A percentile compares a stretch with the other conserved stretches of the same genome.
These are phyloP conservation scores for Nomada lathburiana DNA, from an alignment of 2,888 invertebrate species.

Conservation along the genomic window DNA sequence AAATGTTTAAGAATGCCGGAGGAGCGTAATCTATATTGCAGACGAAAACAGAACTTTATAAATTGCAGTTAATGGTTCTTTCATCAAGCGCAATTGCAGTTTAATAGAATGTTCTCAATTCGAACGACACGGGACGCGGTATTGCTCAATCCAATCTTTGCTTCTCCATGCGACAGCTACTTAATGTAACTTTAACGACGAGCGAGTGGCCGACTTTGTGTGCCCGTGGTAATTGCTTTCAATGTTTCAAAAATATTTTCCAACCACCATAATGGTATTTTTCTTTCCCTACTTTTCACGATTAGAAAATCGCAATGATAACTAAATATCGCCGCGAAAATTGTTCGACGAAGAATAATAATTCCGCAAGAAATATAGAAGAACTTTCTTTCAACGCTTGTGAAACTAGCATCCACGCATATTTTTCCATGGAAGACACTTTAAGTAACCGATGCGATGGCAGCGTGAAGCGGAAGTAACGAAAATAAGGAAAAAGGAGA, in stretches of 20 bases:
- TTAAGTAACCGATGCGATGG: constrained; percentile 25
- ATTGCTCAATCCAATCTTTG: constrained; percentile 36
- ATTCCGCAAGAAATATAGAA: no score
- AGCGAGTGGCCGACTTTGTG: background rate
- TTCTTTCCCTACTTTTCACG: no score
- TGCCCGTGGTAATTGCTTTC: background rate
- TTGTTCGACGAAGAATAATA: no score
- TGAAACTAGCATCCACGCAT: no score
- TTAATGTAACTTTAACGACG: constrained; percentile 33
- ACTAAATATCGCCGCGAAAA: no score
- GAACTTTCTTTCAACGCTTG: no score
- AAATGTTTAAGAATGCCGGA: background rate
- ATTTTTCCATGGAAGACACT: background rate
- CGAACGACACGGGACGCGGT: constrained; percentile 6
- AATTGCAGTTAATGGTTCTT: constrained; percentile 46
- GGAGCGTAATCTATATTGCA: background rate
- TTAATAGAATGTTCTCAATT: constrained; percentile 46
- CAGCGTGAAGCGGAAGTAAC: constrained; percentile 11
- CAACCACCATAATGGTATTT: no score
- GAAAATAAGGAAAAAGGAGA: constrained; percentile 21
- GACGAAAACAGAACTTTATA: constrained; percentile 23
- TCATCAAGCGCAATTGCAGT: constrained; percentile 39
- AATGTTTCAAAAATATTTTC: no score
- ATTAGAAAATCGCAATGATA: no score
- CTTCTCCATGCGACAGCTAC: constrained; percentile 15